A percentile compares a stretch with the other conserved stretches of the same genome.
phyloP scores from a whole-genome alignment of 1,140 invertebrate genomes.

The Notospermus geniculatus region DNA sequence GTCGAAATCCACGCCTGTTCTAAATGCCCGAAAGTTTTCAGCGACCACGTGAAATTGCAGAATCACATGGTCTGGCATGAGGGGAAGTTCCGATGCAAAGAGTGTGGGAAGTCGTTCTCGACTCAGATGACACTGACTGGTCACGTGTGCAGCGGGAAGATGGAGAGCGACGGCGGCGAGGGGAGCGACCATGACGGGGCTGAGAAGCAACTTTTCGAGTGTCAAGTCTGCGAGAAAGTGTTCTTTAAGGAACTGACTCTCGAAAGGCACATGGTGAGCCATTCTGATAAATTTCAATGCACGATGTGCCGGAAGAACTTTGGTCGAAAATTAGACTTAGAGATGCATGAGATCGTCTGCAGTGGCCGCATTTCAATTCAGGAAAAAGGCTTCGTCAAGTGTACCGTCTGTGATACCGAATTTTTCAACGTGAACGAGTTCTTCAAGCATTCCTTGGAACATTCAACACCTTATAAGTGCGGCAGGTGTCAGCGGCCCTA shows the following conservation, averaged over 20 bases:
- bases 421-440: constrained; percentile 11
- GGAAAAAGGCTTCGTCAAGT: constrained; percentile 23
- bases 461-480: background rate
- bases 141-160: constrained; percentile 39
- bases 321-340: constrained; percentile 18
- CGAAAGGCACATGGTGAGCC: constrained; percentile 36
- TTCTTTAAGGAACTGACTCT: constrained; percentile 43
- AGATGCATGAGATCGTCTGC: constrained; percentile 1
- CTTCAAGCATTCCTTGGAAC: constrained; percentile 1
- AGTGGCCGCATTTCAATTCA: constrained; percentile 4
- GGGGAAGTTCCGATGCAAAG: constrained; percentile 51
- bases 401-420: constrained; percentile 26
- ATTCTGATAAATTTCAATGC: constrained; percentile 33
- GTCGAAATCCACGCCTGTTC: constrained; percentile 34
- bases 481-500: background rate
- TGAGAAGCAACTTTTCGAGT: constrained; percentile 28
- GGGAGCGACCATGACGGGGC: background rate
- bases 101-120: constrained; percentile 49
- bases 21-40: constrained; percentile 36
- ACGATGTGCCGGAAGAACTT: constrained; percentile 29
- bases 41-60: constrained; percentile 34
- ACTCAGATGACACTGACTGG: constrained; percentile 41
- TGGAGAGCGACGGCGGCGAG: background rate
- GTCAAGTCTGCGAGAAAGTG: constrained; percentile 38
- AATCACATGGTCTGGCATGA: constrained; percentile 54